phyloP scores from a whole-genome alignment of 1,140 invertebrate species.

The Neodiprion lecontei region DNA sequence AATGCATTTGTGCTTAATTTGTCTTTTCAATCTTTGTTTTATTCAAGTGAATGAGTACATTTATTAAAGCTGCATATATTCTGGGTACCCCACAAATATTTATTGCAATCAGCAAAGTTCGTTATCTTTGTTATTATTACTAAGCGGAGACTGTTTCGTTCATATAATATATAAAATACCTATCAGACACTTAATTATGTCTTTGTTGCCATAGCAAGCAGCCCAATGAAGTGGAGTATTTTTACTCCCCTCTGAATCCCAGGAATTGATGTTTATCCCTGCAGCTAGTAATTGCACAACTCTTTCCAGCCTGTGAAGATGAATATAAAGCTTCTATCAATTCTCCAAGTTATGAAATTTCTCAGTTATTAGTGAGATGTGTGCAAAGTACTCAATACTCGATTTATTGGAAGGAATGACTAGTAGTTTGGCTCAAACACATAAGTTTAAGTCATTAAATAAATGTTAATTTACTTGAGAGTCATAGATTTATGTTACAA shows the following conservation, averaged over 20 bases:
- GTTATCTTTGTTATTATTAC: background rate
- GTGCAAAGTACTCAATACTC: background rate
- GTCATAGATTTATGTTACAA: constrained; percentile 5
- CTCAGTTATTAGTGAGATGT: no score
- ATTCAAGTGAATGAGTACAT: background rate
- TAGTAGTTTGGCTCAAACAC: background rate
- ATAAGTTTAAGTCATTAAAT: constrained; percentile 16
- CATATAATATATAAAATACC: constrained; percentile 53
- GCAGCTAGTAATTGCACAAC: constrained; percentile 61
- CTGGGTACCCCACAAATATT: no score
- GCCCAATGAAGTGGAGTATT: constrained; percentile 74
- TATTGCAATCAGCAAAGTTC: no score
- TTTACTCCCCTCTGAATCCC: constrained; percentile 66
- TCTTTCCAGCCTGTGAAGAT: constrained; percentile 55
- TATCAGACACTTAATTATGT: constrained; percentile 66
- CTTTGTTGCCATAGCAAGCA: constrained; percentile 68
- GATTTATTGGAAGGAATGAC: constrained; percentile 2
- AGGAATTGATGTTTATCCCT: constrained; percentile 67
- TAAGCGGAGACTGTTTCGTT: background rate
- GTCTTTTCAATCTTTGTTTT: background rate
- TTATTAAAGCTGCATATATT: no score
- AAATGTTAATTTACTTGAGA: constrained; percentile 7
- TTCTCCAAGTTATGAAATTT: no score
- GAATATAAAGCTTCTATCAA: constrained; percentile 13
- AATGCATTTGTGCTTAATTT: no score